phyloP scores from a whole-genome alignment of 2,888 invertebrate genomes.

The Eristalinus sepulchralis region DNA sequence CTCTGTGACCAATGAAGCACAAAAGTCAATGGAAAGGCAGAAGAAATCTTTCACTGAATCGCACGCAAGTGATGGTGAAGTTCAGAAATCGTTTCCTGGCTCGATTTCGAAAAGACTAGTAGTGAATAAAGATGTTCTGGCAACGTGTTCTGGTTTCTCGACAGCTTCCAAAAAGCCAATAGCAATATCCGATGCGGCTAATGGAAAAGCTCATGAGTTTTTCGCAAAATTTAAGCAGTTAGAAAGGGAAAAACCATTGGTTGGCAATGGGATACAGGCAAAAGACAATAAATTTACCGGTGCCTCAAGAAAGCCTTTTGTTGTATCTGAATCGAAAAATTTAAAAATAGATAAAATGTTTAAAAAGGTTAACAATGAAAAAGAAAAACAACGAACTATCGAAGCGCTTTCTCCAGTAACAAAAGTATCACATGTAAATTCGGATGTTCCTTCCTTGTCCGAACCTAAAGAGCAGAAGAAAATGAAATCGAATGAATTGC shows the following conservation, averaged over 20 bases:
- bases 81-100: neutral
- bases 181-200: slow-evolving; percentile 53
- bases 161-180: slow-evolving; percentile 69
- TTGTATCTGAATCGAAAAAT: too few species aligned
- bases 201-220: slow-evolving; percentile 16
- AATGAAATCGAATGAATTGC: neutral
- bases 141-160: slow-evolving; percentile 51
- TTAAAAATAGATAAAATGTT: too few species aligned
- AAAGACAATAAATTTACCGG: slow-evolving; percentile 15
- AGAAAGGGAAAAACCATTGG: neutral
- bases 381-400: too few species aligned
- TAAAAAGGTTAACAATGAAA: too few species aligned
- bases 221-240: neutral
- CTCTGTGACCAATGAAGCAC: too few species aligned
- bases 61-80: neutral
- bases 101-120: too few species aligned
- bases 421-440: too few species aligned
- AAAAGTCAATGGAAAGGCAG: neutral
- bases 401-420: too few species aligned
- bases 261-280: neutral
- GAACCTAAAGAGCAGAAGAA: too few species aligned
- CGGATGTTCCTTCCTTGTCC: too few species aligned
- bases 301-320: too few species aligned
- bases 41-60: neutral
- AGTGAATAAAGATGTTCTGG: too few species aligned